These are phyloP conservation scores for Oxystoma pomonae DNA, from an alignment of 2,888 invertebrate genomes.

Conservation along the genomic window DNA sequence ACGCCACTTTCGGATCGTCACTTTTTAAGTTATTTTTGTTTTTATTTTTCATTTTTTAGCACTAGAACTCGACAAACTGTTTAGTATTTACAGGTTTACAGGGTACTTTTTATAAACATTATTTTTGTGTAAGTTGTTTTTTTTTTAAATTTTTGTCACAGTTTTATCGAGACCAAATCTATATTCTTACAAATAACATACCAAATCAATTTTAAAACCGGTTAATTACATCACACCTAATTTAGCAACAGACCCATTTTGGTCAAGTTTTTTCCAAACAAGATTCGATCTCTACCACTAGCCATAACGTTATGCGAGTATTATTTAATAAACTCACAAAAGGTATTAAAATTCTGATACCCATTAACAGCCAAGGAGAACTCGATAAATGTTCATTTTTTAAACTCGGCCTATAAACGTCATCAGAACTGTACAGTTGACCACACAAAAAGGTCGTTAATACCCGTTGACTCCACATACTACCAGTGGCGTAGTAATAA, in stretches of 20 bases:
- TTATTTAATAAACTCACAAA: no score
- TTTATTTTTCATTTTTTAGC: constrained; percentile 36
- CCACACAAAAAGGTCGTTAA: no score
- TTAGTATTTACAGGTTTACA: no score
- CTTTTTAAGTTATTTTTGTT: constrained; percentile 34
- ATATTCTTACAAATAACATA: no score
- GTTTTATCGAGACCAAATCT: no score
- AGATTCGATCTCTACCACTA: background rate
- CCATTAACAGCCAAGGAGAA: background rate
- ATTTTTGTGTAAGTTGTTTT: no score
- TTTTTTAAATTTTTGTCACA: no score
- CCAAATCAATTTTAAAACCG: background rate
- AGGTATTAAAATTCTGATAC: background rate
- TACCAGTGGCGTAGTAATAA: no score
- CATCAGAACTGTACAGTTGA: background rate
- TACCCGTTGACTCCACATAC: no score
- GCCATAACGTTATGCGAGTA: no score
- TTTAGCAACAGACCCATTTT: background rate
- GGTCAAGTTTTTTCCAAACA: background rate
- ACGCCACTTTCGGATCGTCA: constrained; percentile 34
- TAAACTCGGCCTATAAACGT: background rate
- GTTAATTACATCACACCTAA: background rate
- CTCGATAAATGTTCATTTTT: background rate
- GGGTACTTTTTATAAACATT: no score
- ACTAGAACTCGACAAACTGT: background rate